phyloP scores from a whole-genome alignment of 2,797 vertebrate species.

The Sarcoramphus papa region DNA sequence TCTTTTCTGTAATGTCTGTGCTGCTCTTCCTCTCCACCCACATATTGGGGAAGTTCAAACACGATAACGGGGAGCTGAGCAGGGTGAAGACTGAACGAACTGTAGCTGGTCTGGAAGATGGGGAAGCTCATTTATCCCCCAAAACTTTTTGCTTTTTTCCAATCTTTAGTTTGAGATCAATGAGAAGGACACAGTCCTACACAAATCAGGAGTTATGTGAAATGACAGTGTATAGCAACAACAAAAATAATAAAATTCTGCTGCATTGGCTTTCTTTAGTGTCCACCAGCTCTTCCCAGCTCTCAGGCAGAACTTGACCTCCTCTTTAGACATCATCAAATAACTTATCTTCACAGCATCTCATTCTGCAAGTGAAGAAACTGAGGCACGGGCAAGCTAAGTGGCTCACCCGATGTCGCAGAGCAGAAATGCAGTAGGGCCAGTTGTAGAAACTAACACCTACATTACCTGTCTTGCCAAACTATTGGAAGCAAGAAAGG shows the following conservation, averaged over 20 bases:
- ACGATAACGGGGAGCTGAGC: neutral
- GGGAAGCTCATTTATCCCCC: neutral
- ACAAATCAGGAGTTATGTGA: neutral
- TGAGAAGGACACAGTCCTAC: neutral
- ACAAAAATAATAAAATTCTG: neutral
- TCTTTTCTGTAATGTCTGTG: neutral
- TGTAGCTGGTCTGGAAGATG: neutral
- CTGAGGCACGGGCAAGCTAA: neutral
- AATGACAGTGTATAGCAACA: neutral
- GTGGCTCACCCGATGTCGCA: fast-evolving
- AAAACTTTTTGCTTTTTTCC: neutral
- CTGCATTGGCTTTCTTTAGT: neutral
- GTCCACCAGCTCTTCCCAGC: neutral
- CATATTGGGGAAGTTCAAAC: neutral
- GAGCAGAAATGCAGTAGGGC: neutral
- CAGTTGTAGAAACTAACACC: neutral
- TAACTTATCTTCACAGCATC: neutral
- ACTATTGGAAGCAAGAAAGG: neutral
- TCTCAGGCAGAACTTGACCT: neutral
- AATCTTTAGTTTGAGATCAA: neutral
- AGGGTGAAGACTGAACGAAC: neutral
- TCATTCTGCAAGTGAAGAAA: neutral
- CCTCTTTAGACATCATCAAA: neutral
- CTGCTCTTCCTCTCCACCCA: slow-evolving; percentile 1
- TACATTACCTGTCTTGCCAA: neutral